These are phyloP conservation scores for Rhogogaster chlorosoma DNA, from an alignment of 2,888 invertebrate species.

Conservation along the genomic window DNA sequence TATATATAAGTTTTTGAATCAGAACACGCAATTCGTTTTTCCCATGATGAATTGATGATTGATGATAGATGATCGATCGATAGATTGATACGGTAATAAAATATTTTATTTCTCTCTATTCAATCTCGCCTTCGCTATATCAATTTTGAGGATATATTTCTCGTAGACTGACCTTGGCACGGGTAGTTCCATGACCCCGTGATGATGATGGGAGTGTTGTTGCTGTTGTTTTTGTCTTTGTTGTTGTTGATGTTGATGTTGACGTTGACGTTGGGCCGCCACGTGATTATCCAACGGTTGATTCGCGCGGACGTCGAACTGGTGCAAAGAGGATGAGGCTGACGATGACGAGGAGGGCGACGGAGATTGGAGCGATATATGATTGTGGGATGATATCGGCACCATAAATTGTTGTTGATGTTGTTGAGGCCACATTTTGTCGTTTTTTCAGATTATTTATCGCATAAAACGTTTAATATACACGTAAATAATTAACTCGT, in stretches of 20 bases:
- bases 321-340: slow-evolving; percentile 53
- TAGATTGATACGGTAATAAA: background rate
- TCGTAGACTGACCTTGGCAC: slow-evolving; percentile 57
- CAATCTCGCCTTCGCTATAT: background rate
- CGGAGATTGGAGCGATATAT: slow-evolving; percentile 52
- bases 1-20: background rate
- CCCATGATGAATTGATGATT: background rate
- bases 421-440: slow-evolving; percentile 40
- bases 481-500: background rate
- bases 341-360: slow-evolving; percentile 57
- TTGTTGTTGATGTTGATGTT: slow-evolving; percentile 53
- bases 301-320: slow-evolving; percentile 51
- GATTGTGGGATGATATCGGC: slow-evolving; percentile 60
- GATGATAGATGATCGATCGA: background rate
- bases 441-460: slow-evolving; percentile 10
- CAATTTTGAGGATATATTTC: background rate
- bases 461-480: slow-evolving; percentile 12
- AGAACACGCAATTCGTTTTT: background rate
- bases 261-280: slow-evolving; percentile 47
- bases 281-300: slow-evolving; percentile 53
- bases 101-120: background rate
- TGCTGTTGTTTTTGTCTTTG: slow-evolving; percentile 55
- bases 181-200: slow-evolving; percentile 58
- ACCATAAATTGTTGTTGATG: slow-evolving; percentile 59
- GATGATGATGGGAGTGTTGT: slow-evolving; percentile 55